These are phyloP conservation scores for Caenorhabditis sp. DNA, from an alignment of 2,888 invertebrate genomes.

Conservation along the genomic window DNA sequence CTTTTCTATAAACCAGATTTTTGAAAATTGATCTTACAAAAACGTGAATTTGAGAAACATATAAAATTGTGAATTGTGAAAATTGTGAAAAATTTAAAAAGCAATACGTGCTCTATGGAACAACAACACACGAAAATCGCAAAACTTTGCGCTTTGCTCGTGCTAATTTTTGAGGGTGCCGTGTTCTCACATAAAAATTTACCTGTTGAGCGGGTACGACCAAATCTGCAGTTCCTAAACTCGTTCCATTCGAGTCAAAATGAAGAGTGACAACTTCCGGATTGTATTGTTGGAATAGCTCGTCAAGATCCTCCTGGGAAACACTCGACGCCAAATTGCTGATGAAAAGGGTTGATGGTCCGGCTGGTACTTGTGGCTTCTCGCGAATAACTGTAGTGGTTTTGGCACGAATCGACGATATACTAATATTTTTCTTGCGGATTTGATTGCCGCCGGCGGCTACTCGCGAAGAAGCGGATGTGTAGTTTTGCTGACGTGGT, in stretches of 20 bases:
- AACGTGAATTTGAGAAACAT: too few species aligned
- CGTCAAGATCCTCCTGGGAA: slow-evolving; percentile 34
- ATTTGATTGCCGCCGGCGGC: background rate
- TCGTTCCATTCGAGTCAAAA: slow-evolving; percentile 17
- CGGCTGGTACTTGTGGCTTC: slow-evolving; percentile 6
- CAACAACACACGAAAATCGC: too few species aligned
- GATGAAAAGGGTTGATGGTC: slow-evolving; percentile 35
- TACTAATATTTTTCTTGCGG: slow-evolving; percentile 15
- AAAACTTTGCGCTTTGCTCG: too few species aligned
- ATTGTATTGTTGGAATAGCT: slow-evolving; percentile 28
- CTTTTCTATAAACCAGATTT: too few species aligned
- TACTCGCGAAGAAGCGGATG: background rate
- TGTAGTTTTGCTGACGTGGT: background rate
- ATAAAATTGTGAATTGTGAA: too few species aligned
- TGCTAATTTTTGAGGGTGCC: too few species aligned
- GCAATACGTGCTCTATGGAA: too few species aligned
- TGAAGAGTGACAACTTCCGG: slow-evolving; percentile 38
- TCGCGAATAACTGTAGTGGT: slow-evolving; percentile 2
- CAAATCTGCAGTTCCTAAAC: slow-evolving; percentile 31
- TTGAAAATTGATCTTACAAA: too few species aligned
- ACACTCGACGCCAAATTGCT: slow-evolving; percentile 34
- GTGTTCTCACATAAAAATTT: background rate
- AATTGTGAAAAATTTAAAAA: too few species aligned
- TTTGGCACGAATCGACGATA: slow-evolving; percentile 24
- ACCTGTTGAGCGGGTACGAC: slow-evolving; percentile 12